Conservation (phyloP, 2,888 invertebrate genomes). For the Diaperis boleti region DNA sequence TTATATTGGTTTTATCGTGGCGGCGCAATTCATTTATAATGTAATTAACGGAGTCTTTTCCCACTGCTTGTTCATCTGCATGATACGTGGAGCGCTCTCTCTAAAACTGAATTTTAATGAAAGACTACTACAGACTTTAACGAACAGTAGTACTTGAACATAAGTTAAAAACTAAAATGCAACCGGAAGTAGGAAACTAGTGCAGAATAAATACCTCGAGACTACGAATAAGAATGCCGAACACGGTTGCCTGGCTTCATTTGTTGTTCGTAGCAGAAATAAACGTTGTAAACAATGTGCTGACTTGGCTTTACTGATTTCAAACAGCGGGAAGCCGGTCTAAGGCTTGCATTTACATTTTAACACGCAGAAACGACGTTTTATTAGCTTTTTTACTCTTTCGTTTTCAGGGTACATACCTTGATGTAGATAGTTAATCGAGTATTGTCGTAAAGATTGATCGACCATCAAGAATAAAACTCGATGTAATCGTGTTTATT, state of each 20-base stretch:
- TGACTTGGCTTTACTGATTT: conserved; percentile 42
- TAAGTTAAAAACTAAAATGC: conserved; percentile 12
- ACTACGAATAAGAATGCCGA: conserved; percentile 43
- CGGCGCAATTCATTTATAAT: conserved; percentile 7
- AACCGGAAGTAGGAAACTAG: conserved; percentile 29
- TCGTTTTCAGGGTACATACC: conserved; percentile 21
- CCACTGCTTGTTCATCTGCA: conserved; percentile 4
- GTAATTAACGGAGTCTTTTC: conserved; percentile 15
- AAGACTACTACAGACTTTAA: too few relatives aligned
- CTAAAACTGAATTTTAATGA: conserved; percentile 28
- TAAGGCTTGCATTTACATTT: conserved; percentile 34
- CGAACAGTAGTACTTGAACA: conserved; percentile 8
- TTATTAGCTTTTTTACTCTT: conserved; percentile 33
- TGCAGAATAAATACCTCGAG: conserved; percentile 39
- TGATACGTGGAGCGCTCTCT: neutral
- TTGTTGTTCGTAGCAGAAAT: conserved; percentile 46
- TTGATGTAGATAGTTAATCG: conserved; percentile 14
- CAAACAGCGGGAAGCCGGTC: conserved; percentile 33
- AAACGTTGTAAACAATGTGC: conserved; percentile 49
- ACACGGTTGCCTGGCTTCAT: conserved; percentile 47
- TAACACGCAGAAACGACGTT: conserved; percentile 24
- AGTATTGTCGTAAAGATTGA: conserved; percentile 16
- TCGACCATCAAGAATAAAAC: conserved; percentile 23
- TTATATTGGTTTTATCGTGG: conserved; percentile 16
- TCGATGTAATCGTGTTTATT: conserved; percentile 37